These are phyloP conservation scores for Drosophila imparisetae DNA, from an alignment of 2,888 invertebrate species.

Conservation along the genomic window DNA sequence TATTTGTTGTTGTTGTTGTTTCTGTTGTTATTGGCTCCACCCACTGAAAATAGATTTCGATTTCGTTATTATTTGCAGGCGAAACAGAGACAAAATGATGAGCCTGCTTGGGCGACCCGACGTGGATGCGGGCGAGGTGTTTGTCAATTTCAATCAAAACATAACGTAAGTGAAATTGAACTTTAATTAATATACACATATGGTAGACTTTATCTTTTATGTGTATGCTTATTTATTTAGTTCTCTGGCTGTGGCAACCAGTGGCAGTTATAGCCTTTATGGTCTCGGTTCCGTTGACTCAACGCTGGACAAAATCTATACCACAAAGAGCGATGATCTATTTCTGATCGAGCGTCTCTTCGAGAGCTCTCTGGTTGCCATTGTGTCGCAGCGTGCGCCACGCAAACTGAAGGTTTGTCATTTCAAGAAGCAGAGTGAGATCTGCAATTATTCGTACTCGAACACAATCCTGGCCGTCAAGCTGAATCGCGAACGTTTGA, in stretches of 20 bases:
- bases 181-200: neutral
- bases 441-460: slow-evolving; percentile 97
- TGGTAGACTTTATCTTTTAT: neutral
- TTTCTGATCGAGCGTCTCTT: slow-evolving; percentile 98
- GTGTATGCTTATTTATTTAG: slow-evolving; percentile 76
- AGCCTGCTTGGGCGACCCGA: slow-evolving; percentile 83
- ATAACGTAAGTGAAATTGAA: slow-evolving; percentile 93
- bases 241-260: slow-evolving; percentile 96
- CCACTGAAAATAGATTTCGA: slow-evolving; percentile 18
- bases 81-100: slow-evolving; percentile 70
- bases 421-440: slow-evolving; percentile 98
- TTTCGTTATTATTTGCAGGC: slow-evolving; percentile 25
- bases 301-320: slow-evolving; percentile 94
- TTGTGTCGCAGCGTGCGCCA: slow-evolving; percentile 96
- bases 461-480: slow-evolving; percentile 98
- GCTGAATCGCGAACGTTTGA: slow-evolving; percentile 96
- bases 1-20: slow-evolving; percentile 1
- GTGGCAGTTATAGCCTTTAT: slow-evolving; percentile 95
- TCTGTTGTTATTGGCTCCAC: slow-evolving; percentile 11
- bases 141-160: slow-evolving; percentile 99
- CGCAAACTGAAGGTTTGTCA: slow-evolving; percentile 93
- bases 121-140: slow-evolving; percentile 91
- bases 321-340: slow-evolving; percentile 93
- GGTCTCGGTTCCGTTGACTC: slow-evolving; percentile 92
- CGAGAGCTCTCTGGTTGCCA: slow-evolving; percentile 97